Percentiles rank a stretch among this genome's conserved stretches.
Conservation (phyloP, 2,888 invertebrate species). For the Sacculina carcini region DNA sequence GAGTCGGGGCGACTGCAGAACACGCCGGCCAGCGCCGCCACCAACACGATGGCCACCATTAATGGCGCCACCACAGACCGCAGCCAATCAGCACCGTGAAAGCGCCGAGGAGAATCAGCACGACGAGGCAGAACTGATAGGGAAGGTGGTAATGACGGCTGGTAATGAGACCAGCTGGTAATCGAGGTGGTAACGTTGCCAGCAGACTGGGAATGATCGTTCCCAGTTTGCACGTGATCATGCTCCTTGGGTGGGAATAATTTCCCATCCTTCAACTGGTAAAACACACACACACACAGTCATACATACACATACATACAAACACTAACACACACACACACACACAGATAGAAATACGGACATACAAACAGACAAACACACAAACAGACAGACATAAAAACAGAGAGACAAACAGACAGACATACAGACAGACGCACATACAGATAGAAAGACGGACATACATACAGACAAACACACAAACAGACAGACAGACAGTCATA, state of each 20-base stretch:
- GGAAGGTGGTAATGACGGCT: background rate
- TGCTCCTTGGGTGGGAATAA: background rate
- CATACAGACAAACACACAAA: too few species aligned
- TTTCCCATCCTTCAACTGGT: background rate
- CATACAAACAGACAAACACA: too few species aligned
- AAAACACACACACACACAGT: background rate
- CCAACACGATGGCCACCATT: slow-evolving; percentile 12
- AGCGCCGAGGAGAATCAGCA: slow-evolving; percentile 6
- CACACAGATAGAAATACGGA: too few species aligned
- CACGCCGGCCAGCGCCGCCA: slow-evolving; percentile 11
- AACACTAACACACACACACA: too few species aligned
- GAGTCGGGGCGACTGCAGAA: slow-evolving; percentile 11
- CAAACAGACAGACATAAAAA: too few species aligned
- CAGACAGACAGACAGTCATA: too few species aligned
- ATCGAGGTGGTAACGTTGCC: background rate
- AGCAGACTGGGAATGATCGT: background rate
- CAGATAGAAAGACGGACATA: too few species aligned
- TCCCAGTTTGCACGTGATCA: slow-evolving; percentile 4
- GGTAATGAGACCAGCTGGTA: background rate
- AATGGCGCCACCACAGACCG: slow-evolving; percentile 11
- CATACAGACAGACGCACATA: too few species aligned
- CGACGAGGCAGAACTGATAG: background rate
- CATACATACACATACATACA: too few species aligned
- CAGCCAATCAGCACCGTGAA: slow-evolving; percentile 10
- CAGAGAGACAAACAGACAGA: too few species aligned